Evolutionary conservation across 2,888 invertebrate genomes (phyloP), one percentile per base, ranked within the genome.

Genomic region (Dioctria linearis): DNA sequence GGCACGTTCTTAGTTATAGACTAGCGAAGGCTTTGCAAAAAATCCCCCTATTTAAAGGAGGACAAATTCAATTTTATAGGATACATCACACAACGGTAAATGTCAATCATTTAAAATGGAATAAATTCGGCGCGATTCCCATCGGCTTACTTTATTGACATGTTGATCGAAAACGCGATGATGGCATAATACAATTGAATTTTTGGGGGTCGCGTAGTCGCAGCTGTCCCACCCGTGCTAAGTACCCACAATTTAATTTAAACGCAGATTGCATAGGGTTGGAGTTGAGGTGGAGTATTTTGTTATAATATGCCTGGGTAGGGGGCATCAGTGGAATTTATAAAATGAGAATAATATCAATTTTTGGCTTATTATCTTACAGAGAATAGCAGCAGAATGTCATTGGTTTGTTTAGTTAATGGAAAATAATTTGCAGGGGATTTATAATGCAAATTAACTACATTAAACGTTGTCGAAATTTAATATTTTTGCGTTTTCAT

Each of bases 71-170:
- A 63, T 25, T 63, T 63, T 63, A 63, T 63, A 63, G 63, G 63
- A 63, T 63, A 63, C 63, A 63, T 40, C 40, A 63, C 63, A 63
- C 40, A 11, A 63, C 63, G 37, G 63, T 63, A 63, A 63, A 63
- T 63, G 63, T 63, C 63, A 63, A 63, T 63, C 63, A 63, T 63
- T 63, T 63, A 63, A 63, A 63, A 63, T 40, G 63, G 40, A 63
- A 63, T 63, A 63, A 63, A 63, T 63, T 63, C 63, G 37, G 40
- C 63, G 63, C 63, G 25, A 63, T 40, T 63, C 63, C 63, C 63
- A 40, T 37, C 63, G 63, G 63, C 63, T 63, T 63, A 63, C 40
- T 63, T 63, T 63, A 63, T 63, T 63, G 63, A 63, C 63, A 63
- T 63, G 63, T 63, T 63, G 63, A 63, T 63, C 63, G 39, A 39